A percentile compares a stretch with the other conserved stretches of the same genome.
Evolutionary conservation across 2,113 vertebrate species (phyloP).

Genomic region (human): GRCh38 chr3:134641001-134641500

Average conservation of each 20-base stretch:
- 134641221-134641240: neutral
- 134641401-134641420: neutral
- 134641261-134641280: constrained; percentile 1
- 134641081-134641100: neutral
- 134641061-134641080: neutral
- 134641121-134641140: neutral
- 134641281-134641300: neutral
- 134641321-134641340: neutral
- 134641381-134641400: neutral
- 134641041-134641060: neutral
- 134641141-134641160: neutral
- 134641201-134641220: constrained; percentile 11
- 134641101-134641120: neutral
- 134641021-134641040: neutral
- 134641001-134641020: accelerated
- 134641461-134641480: neutral
- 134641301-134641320: neutral
- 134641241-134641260: neutral
- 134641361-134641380: neutral
- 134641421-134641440: neutral
- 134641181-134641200: neutral
- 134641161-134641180: neutral
- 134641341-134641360: neutral
- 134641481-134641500: neutral
- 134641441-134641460: neutral